Base-by-base conservation (phyloP, 1,140 invertebrate genomes). In the Sycophaga agraensis region DNA sequence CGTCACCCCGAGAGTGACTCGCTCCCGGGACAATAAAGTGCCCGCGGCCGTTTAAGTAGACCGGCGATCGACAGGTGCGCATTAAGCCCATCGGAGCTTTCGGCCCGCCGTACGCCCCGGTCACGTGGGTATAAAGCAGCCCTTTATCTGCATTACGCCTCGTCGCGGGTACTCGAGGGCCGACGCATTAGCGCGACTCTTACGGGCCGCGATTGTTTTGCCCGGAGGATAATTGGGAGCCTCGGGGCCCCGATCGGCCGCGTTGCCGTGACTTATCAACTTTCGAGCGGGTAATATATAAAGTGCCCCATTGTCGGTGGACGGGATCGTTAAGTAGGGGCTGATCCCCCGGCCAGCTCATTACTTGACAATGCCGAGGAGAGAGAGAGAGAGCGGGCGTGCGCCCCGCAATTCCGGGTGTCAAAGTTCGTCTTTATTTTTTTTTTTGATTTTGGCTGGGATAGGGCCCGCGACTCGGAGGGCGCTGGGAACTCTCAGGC, bases 171-270 rank as follows among this genome's bases (percentile, higher is more conserved):
- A n/a, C n/a, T n/a, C n/a, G n/a, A n/a, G n/a, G n/a, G n/a, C n/a
- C n/a, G n/a, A n/a, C n/a, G n/a, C n/a, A n/a, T n/a, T n/a, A n/a
- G n/a, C 45, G 24, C 40, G 51, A 64, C 59, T 40, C 50, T 28
- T 65, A 64, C 68, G 66, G n/a, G n/a, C n/a, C 75, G 72, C 75
- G 74, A 74, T 76, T 76, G 74, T 76, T 76, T 77, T 71, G 69
- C 71, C 66, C 60, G 56, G 69, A 67, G 67, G n/a, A 72, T 73
- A 73, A 74, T 39, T 50, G 31, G 31, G 48, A 31, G 16, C 37
- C 74, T 75, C 69, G 71, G 65, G 67, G 63, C 64, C 73, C 74
- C 34, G 9, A 24, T 8, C 8, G 11, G 64, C 61, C 65, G 66
- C 59, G 14, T 26, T 17, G 24, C 64, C 26, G 22, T 35, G 56